Evolutionary conservation across 2,113 vertebrate genomes (phyloP).

Genomic region (Calyptommatus sinebrachiatus): DNA sequence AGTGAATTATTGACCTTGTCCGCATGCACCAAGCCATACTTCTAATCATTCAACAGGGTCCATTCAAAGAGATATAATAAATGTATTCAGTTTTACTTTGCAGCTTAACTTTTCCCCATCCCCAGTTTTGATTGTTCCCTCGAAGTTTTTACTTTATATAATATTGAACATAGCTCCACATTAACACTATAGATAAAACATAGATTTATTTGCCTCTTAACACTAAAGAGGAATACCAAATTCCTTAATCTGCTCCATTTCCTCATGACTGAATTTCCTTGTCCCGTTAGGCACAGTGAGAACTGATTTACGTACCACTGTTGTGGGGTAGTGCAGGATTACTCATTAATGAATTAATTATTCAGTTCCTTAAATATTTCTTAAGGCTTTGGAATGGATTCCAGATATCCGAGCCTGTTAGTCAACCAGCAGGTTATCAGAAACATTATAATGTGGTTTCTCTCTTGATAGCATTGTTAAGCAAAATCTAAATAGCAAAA

Average conservation of each 20-base stretch:
- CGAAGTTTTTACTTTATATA: background rate
- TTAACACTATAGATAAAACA: background rate
- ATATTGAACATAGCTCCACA: background rate
- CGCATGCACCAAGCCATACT: too few relatives aligned
- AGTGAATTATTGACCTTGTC: too few relatives aligned
- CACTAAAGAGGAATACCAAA: slow-evolving; percentile 28
- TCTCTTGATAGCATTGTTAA: background rate
- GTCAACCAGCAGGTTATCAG: slow-evolving; percentile 27
- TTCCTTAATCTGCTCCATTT: slow-evolving; percentile 34
- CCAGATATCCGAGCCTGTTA: slow-evolving; percentile 14
- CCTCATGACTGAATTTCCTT: slow-evolving; percentile 34
- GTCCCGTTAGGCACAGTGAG: slow-evolving; percentile 40
- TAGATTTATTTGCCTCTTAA: slow-evolving; percentile 3
- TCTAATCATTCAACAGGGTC: too few relatives aligned
- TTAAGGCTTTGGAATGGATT: slow-evolving; percentile 34
- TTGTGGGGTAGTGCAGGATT: slow-evolving; percentile 43
- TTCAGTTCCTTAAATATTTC: slow-evolving; percentile 57
- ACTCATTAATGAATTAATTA: slow-evolving; percentile 53
- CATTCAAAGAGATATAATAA: too few relatives aligned
- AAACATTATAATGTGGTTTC: background rate
- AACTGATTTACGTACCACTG: slow-evolving; percentile 57
- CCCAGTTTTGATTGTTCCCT: too few relatives aligned
- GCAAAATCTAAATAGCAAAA: background rate
- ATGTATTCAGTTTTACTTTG: too few relatives aligned
- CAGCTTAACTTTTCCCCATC: too few relatives aligned